Percentiles rank a stretch among this genome's conserved stretches.
phyloP scores from a whole-genome alignment of 2,113 vertebrate genomes.

The Callocephalon fimbriatum region DNA sequence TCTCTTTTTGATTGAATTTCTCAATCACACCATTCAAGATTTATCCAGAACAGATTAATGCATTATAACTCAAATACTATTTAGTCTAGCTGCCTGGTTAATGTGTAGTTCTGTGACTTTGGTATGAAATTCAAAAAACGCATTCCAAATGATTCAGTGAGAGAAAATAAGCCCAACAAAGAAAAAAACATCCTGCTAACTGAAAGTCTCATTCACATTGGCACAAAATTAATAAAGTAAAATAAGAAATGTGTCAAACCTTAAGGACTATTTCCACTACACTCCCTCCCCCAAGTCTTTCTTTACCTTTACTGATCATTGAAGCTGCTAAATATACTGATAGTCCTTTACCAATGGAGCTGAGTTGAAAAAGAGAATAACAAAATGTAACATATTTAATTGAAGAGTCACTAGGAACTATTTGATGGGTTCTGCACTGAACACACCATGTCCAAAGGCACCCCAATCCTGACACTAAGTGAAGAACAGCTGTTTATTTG shows the following conservation, averaged over 20 bases:
- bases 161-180: not conserved
- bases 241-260: not conserved
- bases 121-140: not conserved
- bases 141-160: not conserved
- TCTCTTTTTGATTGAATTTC: not conserved
- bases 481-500: not conserved
- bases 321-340: not conserved
- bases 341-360: not conserved
- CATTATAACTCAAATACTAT: not conserved
- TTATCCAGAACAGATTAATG: not conserved
- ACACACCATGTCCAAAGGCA: not conserved
- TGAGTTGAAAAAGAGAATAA: not conserved
- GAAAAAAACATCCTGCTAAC: not conserved
- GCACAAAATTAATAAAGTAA: not conserved
- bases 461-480: not conserved
- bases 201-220: not conserved
- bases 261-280: not conserved
- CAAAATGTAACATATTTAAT: not conserved
- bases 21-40: not conserved
- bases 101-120: not conserved
- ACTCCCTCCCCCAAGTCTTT: accelerated
- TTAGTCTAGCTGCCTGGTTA: not conserved
- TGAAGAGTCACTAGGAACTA: not conserved
- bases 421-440: not conserved
- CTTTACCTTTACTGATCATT: not conserved